A percentile compares a stretch with the other conserved stretches of the same genome.
These are phyloP conservation scores for Syndactyla subalaris DNA, from an alignment of 2,797 vertebrate species.

Conservation along the genomic window DNA sequence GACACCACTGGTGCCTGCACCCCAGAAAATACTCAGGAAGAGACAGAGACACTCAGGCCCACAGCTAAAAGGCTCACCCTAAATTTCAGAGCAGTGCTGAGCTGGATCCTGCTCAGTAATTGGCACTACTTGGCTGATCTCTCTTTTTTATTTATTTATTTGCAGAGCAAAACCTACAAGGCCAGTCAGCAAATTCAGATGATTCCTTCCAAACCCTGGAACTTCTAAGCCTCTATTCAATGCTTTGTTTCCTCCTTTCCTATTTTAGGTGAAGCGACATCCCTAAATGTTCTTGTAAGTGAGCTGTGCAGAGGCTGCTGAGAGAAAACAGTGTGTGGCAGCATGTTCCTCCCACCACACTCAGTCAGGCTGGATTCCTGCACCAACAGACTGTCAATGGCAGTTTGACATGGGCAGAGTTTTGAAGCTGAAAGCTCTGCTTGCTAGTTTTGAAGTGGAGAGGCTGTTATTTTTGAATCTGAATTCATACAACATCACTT, in stretches of 20 bases:
- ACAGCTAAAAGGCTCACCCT: background rate
- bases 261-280: slow-evolving; percentile 23
- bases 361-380: slow-evolving; percentile 32
- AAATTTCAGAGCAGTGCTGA: background rate
- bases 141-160: background rate
- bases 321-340: background rate
- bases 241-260: background rate
- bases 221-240: background rate
- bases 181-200: background rate
- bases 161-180: background rate
- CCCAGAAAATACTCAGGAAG: background rate
- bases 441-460: slow-evolving; percentile 27
- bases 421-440: slow-evolving; percentile 35
- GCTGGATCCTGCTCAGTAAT: background rate
- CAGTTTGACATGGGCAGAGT: slow-evolving; percentile 45
- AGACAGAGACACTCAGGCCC: background rate
- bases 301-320: background rate
- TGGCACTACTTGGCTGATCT: background rate
- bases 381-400: slow-evolving; percentile 40
- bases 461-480: slow-evolving; percentile 50
- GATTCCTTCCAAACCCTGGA: background rate
- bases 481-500: slow-evolving; percentile 41
- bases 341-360: slow-evolving; percentile 14
- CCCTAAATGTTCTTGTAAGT: background rate
- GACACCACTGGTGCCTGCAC: background rate